These are phyloP conservation scores for Oxyura jamaicensis DNA, from an alignment of 2,113 vertebrate species.

Conservation along the genomic window DNA sequence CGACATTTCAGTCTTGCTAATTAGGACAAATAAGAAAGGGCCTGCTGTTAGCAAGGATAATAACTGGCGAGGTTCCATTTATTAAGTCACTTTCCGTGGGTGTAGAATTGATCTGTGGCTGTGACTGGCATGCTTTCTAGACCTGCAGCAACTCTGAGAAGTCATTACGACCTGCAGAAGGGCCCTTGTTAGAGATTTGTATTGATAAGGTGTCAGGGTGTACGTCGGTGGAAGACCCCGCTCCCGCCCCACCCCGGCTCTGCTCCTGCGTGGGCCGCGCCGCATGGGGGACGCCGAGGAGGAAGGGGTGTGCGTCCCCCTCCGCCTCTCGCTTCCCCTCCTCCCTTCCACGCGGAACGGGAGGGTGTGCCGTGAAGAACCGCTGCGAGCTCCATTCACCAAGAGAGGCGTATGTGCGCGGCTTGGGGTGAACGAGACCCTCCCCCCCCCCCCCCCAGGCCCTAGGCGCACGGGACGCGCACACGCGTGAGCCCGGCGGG, in stretches of 20 bases:
- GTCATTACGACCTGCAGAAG: constrained; percentile 62
- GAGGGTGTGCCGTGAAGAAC: not conserved
- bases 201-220: constrained; percentile 60
- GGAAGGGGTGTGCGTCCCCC: not conserved
- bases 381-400: not conserved
- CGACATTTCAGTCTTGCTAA: constrained; percentile 66
- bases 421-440: not conserved
- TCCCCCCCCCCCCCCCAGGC: no score
- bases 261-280: not conserved
- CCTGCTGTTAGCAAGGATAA: constrained; percentile 66
- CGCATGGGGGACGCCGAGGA: not conserved
- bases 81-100: constrained; percentile 74
- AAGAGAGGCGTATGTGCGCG: accelerated
- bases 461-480: not conserved
- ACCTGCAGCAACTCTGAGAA: constrained; percentile 65
- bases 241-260: not conserved
- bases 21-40: constrained; percentile 73
- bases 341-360: not conserved
- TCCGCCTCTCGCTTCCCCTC: not conserved
- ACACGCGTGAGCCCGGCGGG: not conserved
- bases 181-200: constrained; percentile 49
- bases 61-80: constrained; percentile 65
- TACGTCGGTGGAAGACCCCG: not conserved
- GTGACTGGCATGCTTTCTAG: constrained; percentile 66
- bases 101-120: constrained; percentile 72